These are phyloP conservation scores for Gambusia yucatana DNA, from an alignment of 2,797 vertebrate genomes.

Conservation along the genomic window DNA sequence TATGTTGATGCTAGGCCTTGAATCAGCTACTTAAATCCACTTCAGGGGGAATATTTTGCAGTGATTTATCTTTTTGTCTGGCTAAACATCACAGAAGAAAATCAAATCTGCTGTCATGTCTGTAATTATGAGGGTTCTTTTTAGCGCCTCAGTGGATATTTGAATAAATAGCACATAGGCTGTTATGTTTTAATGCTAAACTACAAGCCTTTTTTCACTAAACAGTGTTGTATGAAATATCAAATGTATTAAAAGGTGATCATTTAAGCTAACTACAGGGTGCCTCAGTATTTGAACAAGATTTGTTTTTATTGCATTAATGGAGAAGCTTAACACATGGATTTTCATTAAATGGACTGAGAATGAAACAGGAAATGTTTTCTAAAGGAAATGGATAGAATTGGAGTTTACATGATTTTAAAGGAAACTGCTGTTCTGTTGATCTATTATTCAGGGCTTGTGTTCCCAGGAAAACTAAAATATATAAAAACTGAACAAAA, in stretches of 20 bases:
- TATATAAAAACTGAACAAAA: background rate
- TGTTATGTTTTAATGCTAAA: background rate
- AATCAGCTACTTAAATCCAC: background rate
- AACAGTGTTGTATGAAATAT: background rate
- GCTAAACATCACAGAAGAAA: background rate
- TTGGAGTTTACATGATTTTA: background rate
- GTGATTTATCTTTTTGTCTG: background rate
- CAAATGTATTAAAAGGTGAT: background rate
- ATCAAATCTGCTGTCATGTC: background rate
- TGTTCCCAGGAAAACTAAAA: background rate
- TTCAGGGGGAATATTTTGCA: background rate
- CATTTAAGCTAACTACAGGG: background rate
- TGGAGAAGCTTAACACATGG: background rate
- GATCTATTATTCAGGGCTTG: background rate
- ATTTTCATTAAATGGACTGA: background rate
- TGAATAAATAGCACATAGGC: background rate
- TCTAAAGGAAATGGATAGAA: background rate
- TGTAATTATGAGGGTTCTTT: background rate
- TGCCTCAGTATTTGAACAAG: background rate
- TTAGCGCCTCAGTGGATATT: background rate
- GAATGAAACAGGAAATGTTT: background rate
- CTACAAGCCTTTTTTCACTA: background rate
- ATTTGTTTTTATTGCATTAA: background rate
- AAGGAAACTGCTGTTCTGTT: background rate
- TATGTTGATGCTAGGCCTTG: conserved; percentile 14